Conservation (phyloP, 2,797 vertebrate genomes). For the Gallinago nigripennis region DNA sequence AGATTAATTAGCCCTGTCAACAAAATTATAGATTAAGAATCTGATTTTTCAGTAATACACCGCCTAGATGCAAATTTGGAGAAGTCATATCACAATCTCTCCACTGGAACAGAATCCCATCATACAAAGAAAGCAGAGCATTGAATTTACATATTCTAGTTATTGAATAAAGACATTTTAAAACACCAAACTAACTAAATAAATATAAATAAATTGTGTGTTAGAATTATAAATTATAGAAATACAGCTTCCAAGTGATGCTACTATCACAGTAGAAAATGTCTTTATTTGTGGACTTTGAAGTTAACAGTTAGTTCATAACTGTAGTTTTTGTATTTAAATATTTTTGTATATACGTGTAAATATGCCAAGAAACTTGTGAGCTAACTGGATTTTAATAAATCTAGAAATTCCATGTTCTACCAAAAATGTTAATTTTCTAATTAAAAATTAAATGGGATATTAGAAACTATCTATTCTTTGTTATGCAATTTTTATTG, state of each 20-base stretch:
- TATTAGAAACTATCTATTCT: background rate
- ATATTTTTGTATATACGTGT: background rate
- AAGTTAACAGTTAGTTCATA: background rate
- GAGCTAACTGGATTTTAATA: background rate
- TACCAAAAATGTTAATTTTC: background rate
- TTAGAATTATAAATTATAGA: background rate
- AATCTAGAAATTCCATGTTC: background rate
- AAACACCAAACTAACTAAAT: background rate
- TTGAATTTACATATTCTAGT: background rate
- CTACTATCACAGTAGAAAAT: background rate
- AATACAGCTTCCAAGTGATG: background rate
- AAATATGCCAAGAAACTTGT: background rate
- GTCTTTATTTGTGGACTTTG: background rate
- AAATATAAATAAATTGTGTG: background rate
- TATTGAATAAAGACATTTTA: background rate
- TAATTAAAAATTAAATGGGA: background rate
- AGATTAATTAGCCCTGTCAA: background rate
- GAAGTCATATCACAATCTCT: background rate
- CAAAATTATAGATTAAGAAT: background rate
- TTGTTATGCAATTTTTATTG: background rate
- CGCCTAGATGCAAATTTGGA: background rate
- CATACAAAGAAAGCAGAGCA: background rate
- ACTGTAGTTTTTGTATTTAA: background rate
- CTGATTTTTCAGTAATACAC: background rate
- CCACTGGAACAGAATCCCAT: background rate